A percentile compares a stretch with the other conserved stretches of the same genome.
Evolutionary conservation across 2,113 vertebrate genomes (phyloP).

Genomic region (Osmerus eperlanus): DNA sequence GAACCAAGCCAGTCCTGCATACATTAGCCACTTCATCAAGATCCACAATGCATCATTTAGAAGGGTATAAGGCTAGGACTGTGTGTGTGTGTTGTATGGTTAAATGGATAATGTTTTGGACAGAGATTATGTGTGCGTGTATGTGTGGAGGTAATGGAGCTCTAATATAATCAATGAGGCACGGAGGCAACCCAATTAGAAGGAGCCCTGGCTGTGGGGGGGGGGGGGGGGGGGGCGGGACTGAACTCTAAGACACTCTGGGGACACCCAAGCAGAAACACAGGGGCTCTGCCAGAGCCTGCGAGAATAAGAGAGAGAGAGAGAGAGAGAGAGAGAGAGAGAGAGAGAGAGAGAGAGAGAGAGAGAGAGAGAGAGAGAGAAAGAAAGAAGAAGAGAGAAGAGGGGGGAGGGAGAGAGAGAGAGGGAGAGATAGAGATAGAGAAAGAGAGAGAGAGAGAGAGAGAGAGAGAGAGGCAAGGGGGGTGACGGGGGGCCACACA

Average conservation of each 20-base stretch:
- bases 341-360: constrained; percentile 1
- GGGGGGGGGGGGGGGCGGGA: constrained; percentile 23
- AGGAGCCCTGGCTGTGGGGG: constrained; percentile 22
- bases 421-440: neutral
- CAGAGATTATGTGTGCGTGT: neutral
- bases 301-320: neutral
- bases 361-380: neutral
- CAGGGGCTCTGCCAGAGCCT: neutral
- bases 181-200: constrained; percentile 10
- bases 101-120: too few relatives aligned
- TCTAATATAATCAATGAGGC: too few relatives aligned
- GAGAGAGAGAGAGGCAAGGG: neutral
- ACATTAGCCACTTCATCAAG: neutral
- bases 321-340: neutral
- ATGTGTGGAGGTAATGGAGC: neutral
- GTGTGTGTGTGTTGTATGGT: neutral
- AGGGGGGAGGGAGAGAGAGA: neutral
- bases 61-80: neutral
- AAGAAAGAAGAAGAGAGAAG: neutral
- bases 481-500: too few relatives aligned
- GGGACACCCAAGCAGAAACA: neutral
- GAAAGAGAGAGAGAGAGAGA: too few relatives aligned
- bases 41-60: neutral
- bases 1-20: too few relatives aligned
- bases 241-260: neutral